Percentiles rank a stretch among this genome's conserved stretches.
Conservation (phyloP, 2,888 invertebrate genomes). For the Keiferia lycopersicella region DNA sequence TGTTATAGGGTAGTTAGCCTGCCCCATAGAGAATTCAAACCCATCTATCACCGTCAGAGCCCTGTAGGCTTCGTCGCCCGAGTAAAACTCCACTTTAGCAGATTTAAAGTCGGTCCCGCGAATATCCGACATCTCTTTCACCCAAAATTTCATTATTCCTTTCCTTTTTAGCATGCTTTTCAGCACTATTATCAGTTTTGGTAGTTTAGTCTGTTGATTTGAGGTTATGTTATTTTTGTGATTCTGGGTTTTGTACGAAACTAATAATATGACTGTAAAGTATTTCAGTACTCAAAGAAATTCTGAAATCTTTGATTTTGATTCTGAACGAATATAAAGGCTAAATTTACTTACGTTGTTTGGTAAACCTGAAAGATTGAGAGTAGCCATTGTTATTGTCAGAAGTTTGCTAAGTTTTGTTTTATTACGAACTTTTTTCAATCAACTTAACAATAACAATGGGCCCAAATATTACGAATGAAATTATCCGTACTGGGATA, state of each 20-base stretch:
- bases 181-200: slow-evolving; percentile 4
- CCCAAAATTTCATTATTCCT: slow-evolving; percentile 16
- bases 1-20: not conserved
- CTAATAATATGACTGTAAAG: not conserved
- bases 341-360: not conserved
- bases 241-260: not conserved
- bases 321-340: not conserved
- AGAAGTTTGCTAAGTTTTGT: not conserved
- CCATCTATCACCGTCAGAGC: not conserved
- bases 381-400: not conserved
- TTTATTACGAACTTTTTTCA: not conserved
- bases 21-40: not conserved
- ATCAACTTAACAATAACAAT: not conserved
- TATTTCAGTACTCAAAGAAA: too few species aligned
- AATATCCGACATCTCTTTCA: slow-evolving; percentile 21
- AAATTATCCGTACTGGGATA: too few species aligned
- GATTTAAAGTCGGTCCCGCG: slow-evolving; percentile 15
- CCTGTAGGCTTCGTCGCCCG: not conserved
- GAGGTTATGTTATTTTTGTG: slow-evolving; percentile 22
- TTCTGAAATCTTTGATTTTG: not conserved
- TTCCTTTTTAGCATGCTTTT: slow-evolving; percentile 7
- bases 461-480: too few species aligned
- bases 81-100: slow-evolving; percentile 13
- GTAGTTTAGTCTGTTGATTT: slow-evolving; percentile 13
- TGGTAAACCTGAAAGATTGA: slow-evolving; percentile 5